Conservation (phyloP, 2,113 vertebrate species). For the Malurus cyaneus region DNA sequence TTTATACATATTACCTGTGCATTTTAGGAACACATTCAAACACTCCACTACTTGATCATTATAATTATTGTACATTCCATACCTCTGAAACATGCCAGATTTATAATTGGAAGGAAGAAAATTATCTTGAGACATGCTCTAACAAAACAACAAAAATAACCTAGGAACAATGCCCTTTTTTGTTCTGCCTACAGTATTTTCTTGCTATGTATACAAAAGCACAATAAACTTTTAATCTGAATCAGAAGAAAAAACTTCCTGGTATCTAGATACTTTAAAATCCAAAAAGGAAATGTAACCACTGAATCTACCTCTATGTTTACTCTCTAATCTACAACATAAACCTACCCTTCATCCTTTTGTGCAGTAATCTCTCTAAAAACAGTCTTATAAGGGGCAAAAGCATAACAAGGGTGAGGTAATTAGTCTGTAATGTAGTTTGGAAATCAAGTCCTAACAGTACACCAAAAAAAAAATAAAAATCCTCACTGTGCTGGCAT, state of each 20-base stretch:
- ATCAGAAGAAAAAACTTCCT: constrained; percentile 22
- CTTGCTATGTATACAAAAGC: neutral
- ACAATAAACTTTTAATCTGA: neutral
- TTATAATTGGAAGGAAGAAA: constrained; percentile 57
- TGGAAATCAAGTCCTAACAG: neutral
- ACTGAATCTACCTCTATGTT: neutral
- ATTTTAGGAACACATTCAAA: constrained; percentile 60
- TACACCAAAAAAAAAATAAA: neutral
- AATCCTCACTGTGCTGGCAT: neutral
- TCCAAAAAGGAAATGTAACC: neutral
- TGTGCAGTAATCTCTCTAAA: neutral
- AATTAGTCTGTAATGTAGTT: neutral
- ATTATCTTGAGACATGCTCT: constrained; percentile 42
- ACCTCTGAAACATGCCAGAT: constrained; percentile 40
- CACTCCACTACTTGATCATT: constrained; percentile 40
- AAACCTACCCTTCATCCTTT: neutral
- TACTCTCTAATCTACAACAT: neutral
- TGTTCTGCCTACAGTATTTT: neutral
- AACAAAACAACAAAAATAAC: constrained; percentile 53
- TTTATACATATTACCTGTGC: constrained; percentile 35
- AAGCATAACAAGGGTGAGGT: neutral
- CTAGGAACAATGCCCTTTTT: constrained; percentile 56
- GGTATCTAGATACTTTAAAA: neutral
- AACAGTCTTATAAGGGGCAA: neutral
- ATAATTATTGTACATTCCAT: constrained; percentile 60